These are phyloP conservation scores for Tylochromis polylepis DNA, from an alignment of 2,113 vertebrate genomes.

Conservation along the genomic window DNA sequence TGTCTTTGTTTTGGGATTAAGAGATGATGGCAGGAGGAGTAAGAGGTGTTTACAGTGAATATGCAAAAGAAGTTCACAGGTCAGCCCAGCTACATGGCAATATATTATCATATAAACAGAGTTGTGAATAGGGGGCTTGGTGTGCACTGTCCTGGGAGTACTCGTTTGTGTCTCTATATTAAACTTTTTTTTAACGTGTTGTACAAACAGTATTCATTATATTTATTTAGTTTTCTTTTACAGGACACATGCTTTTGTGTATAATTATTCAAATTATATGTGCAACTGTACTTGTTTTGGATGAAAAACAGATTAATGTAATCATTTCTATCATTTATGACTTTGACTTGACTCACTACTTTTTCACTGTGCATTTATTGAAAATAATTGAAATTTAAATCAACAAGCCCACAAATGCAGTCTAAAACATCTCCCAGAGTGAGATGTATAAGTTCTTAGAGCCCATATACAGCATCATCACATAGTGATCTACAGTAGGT, in stretches of 20 bases:
- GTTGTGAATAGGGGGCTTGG: no score
- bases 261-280: not conserved
- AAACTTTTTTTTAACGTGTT: not conserved
- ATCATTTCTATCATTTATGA: not conserved
- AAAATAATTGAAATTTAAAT: not conserved
- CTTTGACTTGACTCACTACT: not conserved
- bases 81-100: not conserved
- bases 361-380: not conserved
- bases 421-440: not conserved
- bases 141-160: accelerated
- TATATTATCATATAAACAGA: not conserved
- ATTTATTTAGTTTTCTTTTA: not conserved
- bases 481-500: not conserved
- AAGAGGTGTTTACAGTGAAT: not conserved
- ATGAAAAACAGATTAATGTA: not conserved
- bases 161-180: not conserved
- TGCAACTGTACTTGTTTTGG: not conserved
- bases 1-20: not conserved
- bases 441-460: not conserved
- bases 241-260: not conserved
- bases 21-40: not conserved
- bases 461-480: not conserved
- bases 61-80: not conserved
- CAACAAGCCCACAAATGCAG: not conserved
- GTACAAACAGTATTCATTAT: not conserved